Evolutionary conservation across 2,113 vertebrate species (phyloP).

Genomic region (Corythornis madagascariensis): DNA sequence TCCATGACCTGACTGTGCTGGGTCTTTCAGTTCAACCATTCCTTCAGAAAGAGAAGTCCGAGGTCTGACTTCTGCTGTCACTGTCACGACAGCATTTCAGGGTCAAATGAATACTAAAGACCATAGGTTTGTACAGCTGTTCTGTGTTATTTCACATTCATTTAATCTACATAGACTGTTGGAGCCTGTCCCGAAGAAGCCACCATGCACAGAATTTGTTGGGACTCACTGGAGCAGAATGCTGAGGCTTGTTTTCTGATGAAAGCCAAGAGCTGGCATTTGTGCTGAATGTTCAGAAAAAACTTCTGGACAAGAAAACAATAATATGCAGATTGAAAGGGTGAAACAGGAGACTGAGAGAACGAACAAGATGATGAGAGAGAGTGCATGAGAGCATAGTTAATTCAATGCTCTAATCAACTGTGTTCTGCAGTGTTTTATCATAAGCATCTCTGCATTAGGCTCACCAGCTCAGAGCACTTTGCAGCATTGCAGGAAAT

Average conservation of each 20-base stretch:
- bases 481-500: constrained; percentile 63
- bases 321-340: constrained; percentile 24
- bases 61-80: not conserved
- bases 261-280: not conserved
- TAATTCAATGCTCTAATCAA: constrained; percentile 66
- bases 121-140: not conserved
- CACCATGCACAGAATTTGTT: not conserved
- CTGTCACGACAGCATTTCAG: not conserved
- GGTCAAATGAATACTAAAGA: not conserved
- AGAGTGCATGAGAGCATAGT: not conserved
- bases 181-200: not conserved
- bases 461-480: constrained; percentile 36
- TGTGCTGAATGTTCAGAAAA: constrained; percentile 18
- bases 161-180: not conserved
- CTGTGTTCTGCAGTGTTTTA: constrained; percentile 54
- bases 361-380: not conserved
- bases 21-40: not conserved
- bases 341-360: constrained; percentile 28
- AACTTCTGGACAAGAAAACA: constrained; percentile 23
- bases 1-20: not conserved
- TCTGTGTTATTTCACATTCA: not conserved
- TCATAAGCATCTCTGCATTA: constrained; percentile 41
- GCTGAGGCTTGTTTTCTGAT: not conserved
- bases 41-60: not conserved
- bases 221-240: not conserved